A percentile compares a stretch with the other conserved stretches of the same genome.
These are phyloP conservation scores for Gymnogyps californianus DNA, from an alignment of 2,113 vertebrate genomes.

Conservation along the genomic window DNA sequence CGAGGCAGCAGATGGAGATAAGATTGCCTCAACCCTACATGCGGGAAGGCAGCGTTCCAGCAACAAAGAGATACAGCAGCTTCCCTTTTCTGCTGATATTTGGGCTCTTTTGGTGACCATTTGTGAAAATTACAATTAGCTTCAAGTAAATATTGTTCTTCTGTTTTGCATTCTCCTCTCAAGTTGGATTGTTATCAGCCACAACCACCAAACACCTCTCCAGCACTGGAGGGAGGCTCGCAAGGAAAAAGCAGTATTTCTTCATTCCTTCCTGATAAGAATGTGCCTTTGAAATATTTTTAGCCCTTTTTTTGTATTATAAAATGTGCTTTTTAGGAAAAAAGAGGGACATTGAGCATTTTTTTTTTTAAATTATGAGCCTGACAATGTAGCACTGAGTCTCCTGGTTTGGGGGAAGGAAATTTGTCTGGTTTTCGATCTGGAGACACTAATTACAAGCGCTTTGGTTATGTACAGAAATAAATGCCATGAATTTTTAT, in stretches of 20 bases:
- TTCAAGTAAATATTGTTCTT: neutral
- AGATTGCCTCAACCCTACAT: neutral
- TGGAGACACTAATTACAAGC: rapidly evolving
- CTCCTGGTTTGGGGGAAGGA: neutral
- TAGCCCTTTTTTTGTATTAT: neutral
- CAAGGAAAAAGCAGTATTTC: neutral
- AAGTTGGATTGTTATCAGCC: neutral
- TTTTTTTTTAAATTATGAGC: neutral
- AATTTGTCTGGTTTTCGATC: neutral
- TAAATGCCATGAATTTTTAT: neutral
- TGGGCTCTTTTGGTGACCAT: neutral
- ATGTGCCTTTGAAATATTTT: neutral
- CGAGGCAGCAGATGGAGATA: neutral
- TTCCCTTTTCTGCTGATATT: neutral
- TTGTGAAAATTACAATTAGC: neutral
- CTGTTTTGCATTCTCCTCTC: neutral
- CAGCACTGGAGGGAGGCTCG: rapidly evolving
- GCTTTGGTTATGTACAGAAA: neutral
- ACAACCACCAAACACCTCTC: neutral
- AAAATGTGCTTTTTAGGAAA: neutral
- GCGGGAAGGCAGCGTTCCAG: neutral
- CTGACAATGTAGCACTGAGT: rapidly evolving
- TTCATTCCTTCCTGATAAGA: neutral
- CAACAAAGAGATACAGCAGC: neutral
- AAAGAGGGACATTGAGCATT: neutral